phyloP scores from a whole-genome alignment of 1,140 invertebrate genomes.

The Aphidius ervi region DNA sequence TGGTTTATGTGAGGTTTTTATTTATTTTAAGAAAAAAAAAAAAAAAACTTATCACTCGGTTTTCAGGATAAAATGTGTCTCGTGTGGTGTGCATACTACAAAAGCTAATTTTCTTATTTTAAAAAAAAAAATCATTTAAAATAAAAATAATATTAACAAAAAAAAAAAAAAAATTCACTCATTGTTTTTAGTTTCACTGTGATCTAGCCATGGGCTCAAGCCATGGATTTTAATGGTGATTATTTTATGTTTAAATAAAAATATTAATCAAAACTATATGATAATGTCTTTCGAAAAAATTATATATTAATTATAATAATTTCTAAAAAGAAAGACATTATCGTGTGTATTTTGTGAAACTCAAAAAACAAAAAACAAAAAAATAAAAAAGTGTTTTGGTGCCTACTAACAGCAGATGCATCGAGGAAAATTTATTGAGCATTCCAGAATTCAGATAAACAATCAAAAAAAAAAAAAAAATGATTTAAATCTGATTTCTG shows the following conservation, averaged over 20 bases:
- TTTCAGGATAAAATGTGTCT: constrained; percentile 6
- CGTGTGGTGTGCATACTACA: constrained; percentile 40
- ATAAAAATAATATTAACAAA: constrained; percentile 9
- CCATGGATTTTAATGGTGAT: constrained; percentile 50
- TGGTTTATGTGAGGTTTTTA: constrained; percentile 3
- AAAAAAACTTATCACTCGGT: constrained; percentile 7
- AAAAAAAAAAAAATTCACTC: constrained; percentile 12
- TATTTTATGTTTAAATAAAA: background rate
- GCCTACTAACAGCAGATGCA: too few relatives aligned
- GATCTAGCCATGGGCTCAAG: constrained; percentile 46
- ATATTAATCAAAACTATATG: too few relatives aligned
- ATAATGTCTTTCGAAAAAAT: too few relatives aligned
- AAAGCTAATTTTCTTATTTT: constrained; percentile 38
- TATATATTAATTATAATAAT: too few relatives aligned
- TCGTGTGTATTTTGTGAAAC: too few relatives aligned
- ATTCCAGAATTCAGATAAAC: too few relatives aligned
- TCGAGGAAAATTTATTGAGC: too few relatives aligned
- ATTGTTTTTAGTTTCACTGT: constrained; percentile 14
- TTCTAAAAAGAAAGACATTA: too few relatives aligned
- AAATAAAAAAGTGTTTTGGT: too few relatives aligned
- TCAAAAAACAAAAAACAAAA: too few relatives aligned
- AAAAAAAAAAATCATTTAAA: constrained; percentile 17
- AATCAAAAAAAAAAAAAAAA: too few relatives aligned
- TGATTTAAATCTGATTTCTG: too few relatives aligned
- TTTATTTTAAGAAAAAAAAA: background rate